Percentiles rank a stretch among this genome's conserved stretches.
Evolutionary conservation across 2,113 vertebrate genomes (phyloP).

Genomic region (Petaurus breviceps): DNA sequence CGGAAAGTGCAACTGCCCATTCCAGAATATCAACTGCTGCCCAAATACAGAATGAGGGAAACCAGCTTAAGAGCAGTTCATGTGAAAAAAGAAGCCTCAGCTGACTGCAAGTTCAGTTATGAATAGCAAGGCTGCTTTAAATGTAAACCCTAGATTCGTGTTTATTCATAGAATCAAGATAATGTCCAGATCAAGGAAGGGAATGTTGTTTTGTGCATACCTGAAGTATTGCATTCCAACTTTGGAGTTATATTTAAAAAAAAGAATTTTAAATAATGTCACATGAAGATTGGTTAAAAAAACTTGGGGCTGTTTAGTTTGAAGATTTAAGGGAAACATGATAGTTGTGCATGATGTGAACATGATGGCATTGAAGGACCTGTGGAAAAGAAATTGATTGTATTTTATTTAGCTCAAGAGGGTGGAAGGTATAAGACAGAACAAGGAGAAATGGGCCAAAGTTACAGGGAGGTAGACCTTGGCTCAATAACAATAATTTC

Average conservation of each 20-base stretch:
- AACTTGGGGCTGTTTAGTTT: neutral
- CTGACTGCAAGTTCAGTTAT: neutral
- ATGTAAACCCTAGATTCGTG: neutral
- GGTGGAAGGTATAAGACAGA: neutral
- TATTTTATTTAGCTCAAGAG: neutral
- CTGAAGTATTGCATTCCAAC: neutral
- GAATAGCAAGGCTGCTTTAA: neutral
- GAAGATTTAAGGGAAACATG: neutral
- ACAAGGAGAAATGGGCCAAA: neutral
- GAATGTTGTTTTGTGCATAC: neutral
- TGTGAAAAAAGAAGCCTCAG: neutral
- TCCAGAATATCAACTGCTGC: neutral
- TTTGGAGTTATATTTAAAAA: neutral
- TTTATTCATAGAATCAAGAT: neutral
- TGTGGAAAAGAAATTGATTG: neutral
- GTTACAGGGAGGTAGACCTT: neutral
- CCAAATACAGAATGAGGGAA: neutral
- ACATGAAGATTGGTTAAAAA: neutral
- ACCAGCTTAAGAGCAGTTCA: neutral
- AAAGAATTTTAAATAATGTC: neutral
- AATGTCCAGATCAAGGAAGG: neutral
- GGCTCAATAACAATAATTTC: neutral
- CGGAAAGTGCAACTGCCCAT: neutral
- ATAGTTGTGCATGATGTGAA: neutral
- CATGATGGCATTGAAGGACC: neutral